Conservation (phyloP, 2,113 vertebrate species). For the Hemibagrus wyckioides region DNA sequence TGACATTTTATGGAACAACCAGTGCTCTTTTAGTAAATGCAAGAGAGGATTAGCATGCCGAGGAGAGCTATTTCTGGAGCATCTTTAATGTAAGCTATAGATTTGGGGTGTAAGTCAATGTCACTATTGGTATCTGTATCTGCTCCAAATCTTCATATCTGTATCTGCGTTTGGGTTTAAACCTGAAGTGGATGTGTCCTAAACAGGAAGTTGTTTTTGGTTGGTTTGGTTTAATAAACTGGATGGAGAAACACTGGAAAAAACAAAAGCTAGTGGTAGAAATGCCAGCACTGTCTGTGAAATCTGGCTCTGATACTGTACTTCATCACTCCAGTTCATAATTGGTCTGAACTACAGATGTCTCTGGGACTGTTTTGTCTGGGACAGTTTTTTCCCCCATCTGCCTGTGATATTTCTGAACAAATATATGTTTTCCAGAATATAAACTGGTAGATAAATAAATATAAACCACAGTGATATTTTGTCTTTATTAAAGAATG, state of each 20-base stretch:
- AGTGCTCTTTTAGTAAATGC: slow-evolving; percentile 22
- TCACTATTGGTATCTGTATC: not conserved
- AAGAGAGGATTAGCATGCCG: slow-evolving; percentile 37
- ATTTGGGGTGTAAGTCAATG: slow-evolving; percentile 1
- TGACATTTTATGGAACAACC: slow-evolving; percentile 40
- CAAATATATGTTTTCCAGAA: not conserved
- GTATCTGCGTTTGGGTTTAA: not conserved
- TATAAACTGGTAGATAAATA: not conserved
- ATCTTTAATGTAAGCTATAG: slow-evolving; percentile 44
- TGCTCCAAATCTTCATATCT: not conserved
- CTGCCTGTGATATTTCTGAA: not conserved
- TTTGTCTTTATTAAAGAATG: not conserved
- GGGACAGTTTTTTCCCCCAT: not conserved
- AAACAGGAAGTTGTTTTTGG: not conserved
- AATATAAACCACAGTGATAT: not conserved
- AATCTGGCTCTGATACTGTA: not conserved
- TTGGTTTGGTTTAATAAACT: not conserved
- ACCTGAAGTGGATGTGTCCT: not conserved
- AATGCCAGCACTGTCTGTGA: not conserved
- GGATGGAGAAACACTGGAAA: not conserved
- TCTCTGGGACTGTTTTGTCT: not conserved
- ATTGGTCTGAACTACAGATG: not conserved
- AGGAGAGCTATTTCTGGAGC: slow-evolving; percentile 53
- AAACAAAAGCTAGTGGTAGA: not conserved
- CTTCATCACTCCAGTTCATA: not conserved